A percentile compares a stretch with the other conserved stretches of the same genome.
These are phyloP conservation scores for Aphelenchoides avenae DNA, from an alignment of 1,140 invertebrate species.

Conservation along the genomic window DNA sequence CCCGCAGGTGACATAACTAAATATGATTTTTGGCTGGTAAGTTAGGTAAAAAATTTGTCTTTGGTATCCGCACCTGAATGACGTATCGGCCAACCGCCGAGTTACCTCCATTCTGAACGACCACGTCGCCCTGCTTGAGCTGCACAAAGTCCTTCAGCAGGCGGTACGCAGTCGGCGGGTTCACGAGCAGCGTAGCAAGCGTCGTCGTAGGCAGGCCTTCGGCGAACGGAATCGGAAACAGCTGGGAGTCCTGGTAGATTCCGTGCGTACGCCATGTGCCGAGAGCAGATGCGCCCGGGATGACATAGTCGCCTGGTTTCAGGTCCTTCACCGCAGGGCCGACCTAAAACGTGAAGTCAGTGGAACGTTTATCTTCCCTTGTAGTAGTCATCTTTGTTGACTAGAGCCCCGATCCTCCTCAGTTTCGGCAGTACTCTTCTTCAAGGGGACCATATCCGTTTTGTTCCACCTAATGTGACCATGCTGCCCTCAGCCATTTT, in stretches of 20 bases:
- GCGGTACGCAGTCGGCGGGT: constrained; percentile 85
- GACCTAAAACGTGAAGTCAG: constrained; percentile 29
- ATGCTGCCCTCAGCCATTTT: too few relatives aligned
- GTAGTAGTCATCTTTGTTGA: too few relatives aligned
- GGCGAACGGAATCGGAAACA: constrained; percentile 37
- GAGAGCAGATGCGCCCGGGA: constrained; percentile 47
- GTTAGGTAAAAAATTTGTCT: constrained; percentile 85
- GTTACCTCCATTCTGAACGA: constrained; percentile 95
- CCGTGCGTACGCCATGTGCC: constrained; percentile 49
- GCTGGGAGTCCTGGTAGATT: constrained; percentile 31
- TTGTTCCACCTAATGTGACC: too few relatives aligned
- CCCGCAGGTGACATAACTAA: constrained; percentile 55
- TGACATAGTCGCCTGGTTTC: constrained; percentile 46
- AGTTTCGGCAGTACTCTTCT: constrained; percentile 38
- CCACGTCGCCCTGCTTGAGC: constrained; percentile 72
- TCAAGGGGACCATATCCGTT: too few relatives aligned
- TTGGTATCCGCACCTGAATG: constrained; percentile 72
- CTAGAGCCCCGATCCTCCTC: neutral
- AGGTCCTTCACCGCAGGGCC: constrained; percentile 35
- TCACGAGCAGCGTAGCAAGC: constrained; percentile 82
- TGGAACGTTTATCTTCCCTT: constrained; percentile 4
- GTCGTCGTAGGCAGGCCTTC: constrained; percentile 56
- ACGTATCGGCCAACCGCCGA: constrained; percentile 91
- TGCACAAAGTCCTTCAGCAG: constrained; percentile 82
- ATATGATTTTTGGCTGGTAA: constrained; percentile 66